These are phyloP conservation scores for Volucella inflata DNA, from an alignment of 2,888 invertebrate genomes.

Conservation along the genomic window DNA sequence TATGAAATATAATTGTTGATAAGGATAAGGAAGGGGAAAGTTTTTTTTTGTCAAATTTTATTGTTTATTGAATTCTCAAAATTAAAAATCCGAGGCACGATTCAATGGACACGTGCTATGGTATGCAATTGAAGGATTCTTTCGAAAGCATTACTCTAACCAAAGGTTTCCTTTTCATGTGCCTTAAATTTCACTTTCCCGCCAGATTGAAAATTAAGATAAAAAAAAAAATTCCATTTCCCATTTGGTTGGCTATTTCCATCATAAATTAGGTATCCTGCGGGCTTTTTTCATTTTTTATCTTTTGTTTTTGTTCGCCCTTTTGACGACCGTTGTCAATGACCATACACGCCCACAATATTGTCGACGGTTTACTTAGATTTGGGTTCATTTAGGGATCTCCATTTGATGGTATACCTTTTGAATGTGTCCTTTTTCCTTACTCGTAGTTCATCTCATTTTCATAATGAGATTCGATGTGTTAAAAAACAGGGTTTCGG, in stretches of 20 bases:
- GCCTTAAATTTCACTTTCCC: conserved; percentile 4
- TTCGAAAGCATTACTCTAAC: neutral
- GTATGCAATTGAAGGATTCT: neutral
- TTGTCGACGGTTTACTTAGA: neutral
- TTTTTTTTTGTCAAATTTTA: no score
- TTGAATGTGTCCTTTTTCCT: conserved; percentile 16
- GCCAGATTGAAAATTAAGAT: neutral
- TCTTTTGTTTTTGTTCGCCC: neutral
- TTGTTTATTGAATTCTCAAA: no score
- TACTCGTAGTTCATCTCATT: conserved; percentile 19
- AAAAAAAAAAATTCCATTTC: conserved; percentile 9
- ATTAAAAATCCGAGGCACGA: no score
- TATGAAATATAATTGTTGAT: no score
- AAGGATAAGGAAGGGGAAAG: no score
- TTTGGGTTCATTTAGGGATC: neutral
- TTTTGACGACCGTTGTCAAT: conserved; percentile 4
- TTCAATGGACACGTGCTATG: no score
- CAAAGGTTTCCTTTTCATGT: neutral
- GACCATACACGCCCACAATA: no score
- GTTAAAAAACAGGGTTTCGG: neutral
- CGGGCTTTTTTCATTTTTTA: neutral
- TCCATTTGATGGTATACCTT: neutral
- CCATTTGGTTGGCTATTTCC: neutral
- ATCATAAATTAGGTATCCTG: conserved; percentile 24
- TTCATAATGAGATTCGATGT: conserved; percentile 19